phyloP scores from a whole-genome alignment of 2,888 invertebrate species.

The Tortricodes alternella region DNA sequence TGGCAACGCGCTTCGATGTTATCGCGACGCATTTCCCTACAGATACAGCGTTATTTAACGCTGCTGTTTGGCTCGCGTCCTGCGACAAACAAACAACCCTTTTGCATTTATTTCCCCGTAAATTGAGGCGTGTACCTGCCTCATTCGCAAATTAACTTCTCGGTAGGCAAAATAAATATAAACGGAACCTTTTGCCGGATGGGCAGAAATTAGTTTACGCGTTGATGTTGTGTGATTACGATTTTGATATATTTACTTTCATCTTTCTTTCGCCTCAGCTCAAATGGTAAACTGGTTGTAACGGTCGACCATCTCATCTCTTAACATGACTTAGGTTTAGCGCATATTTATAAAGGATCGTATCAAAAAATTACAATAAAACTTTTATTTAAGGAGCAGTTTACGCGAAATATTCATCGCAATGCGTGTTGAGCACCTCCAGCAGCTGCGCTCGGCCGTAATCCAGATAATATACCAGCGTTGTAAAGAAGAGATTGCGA shows the following conservation, averaged over 20 bases:
- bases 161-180: conserved; percentile 23
- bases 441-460: conserved; percentile 12
- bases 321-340: not conserved
- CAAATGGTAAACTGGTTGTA: not conserved
- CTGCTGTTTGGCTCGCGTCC: conserved; percentile 64
- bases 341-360: not conserved
- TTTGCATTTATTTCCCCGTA: conserved; percentile 43
- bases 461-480: conserved; percentile 23
- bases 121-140: conserved; percentile 43
- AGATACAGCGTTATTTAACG: conserved; percentile 77
- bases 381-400: not conserved
- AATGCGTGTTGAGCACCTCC: conserved; percentile 10
- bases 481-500: conserved; percentile 26
- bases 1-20: conserved; percentile 74
- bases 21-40: conserved; percentile 70
- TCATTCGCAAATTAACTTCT: conserved; percentile 32
- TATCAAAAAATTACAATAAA: not conserved
- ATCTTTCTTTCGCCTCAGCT: not conserved
- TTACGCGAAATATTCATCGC: conserved; percentile 8
- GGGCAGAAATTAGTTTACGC: conserved; percentile 14
- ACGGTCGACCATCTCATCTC: not conserved
- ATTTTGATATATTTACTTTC: conserved; percentile 22
- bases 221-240: conserved; percentile 23
- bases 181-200: conserved; percentile 31
- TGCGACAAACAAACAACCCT: conserved; percentile 42